Conservation (phyloP, 2,888 invertebrate genomes). For the Sesamia inferens region DNA sequence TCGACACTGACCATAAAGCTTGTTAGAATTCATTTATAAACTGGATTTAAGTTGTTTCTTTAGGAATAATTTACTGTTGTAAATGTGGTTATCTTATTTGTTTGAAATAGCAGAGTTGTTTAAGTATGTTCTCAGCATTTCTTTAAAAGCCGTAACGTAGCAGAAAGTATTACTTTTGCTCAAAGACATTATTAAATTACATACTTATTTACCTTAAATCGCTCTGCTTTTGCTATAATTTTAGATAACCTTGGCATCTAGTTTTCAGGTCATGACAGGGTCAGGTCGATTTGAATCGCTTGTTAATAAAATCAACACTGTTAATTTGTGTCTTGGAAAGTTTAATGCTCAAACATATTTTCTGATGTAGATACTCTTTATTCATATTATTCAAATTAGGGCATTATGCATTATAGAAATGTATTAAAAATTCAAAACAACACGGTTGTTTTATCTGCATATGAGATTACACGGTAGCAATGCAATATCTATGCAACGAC, state of each 20-base stretch:
- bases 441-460: constrained; percentile 61
- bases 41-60: constrained; percentile 55
- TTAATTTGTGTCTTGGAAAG: neutral
- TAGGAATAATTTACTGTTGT: constrained; percentile 48
- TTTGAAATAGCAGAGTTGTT: constrained; percentile 27
- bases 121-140: constrained; percentile 22
- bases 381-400: constrained; percentile 21
- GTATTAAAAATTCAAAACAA: constrained; percentile 66
- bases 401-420: constrained; percentile 53
- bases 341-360: neutral
- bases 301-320: neutral
- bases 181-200: too few species aligned
- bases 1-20: constrained; percentile 57
- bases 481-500: constrained; percentile 67
- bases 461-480: constrained; percentile 68
- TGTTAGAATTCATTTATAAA: constrained; percentile 55
- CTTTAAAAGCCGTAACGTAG: constrained; percentile 34
- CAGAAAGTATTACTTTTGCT: too few species aligned
- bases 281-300: neutral
- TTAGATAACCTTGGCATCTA: constrained; percentile 20
- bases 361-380: constrained; percentile 10
- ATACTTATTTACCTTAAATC: too few species aligned
- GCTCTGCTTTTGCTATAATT: constrained; percentile 17
- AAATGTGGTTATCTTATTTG: constrained; percentile 46
- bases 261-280: constrained; percentile 20